Evolutionary conservation across 2,797 vertebrate species (phyloP), one percentile per base, ranked within the genome.

Genomic region (Vultur gryphus): DNA sequence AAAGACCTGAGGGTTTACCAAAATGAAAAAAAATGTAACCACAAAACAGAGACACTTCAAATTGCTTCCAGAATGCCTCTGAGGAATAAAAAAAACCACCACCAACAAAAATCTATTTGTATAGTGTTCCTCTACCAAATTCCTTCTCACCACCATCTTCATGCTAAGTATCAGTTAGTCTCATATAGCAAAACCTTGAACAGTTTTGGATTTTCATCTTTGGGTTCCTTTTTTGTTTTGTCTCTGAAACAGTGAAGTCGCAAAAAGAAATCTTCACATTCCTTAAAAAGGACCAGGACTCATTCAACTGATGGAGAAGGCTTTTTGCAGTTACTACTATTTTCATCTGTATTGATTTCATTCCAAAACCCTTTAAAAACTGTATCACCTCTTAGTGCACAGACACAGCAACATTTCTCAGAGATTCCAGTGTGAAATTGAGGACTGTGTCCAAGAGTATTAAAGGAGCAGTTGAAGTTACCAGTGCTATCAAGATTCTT

Each of bases 91-190:
- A 37, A 52, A 25, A 55, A 33, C 31, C 9, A 9, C 33, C 33
- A 9, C 1, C 54, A n/a, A 21, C 54, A 37, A 29, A 55, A 18
- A 24, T 15, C 17, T 55, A 13, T n/a, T 65, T 35, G 5, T 13
- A 6, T 7, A 1, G 0, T 6, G 5, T 15, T 81, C 24, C 11
- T 72, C n/a, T 39, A 66, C 11, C 25, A 37, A 37, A 17, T 28
- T 54, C 11, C 33, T 44, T 57, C 39, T 61, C 29, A n/a, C 20
- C 29, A 37, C 37, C 20, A 35, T 43, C 20, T 79, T 88, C 39
- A 54, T 44, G 9, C 10, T 37, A 16, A 52, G 7, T 3, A 49
- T 13, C 55, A 49, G 11, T 41, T 41, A 48, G n/a, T n/a, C 23
- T 59, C 35, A 11, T 4, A 46, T 2, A 75, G 10, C 7, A 72